Conservation (phyloP, 2,113 vertebrate species). For the Leuciscus idus region DNA sequence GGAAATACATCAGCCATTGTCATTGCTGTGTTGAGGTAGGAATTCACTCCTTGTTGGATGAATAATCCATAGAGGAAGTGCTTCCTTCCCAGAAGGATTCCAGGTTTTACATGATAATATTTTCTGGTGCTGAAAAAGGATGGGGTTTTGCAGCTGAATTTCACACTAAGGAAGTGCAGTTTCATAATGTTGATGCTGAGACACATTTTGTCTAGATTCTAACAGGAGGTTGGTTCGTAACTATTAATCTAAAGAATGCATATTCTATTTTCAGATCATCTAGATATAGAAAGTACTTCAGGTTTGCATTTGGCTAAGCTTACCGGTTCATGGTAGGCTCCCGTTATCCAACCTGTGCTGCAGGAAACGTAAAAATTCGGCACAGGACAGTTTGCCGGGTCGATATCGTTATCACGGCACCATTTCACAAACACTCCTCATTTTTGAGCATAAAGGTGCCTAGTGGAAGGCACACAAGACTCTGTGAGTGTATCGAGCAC, state of each 20-base stretch:
- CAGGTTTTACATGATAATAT: not conserved
- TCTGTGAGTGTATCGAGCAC: no score
- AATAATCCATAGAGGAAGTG: not conserved
- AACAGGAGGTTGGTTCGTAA: not conserved
- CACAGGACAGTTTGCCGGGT: no score
- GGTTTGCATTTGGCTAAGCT: no score
- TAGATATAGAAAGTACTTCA: no score
- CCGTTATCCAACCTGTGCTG: no score
- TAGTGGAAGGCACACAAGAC: no score
- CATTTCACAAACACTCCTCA: no score
- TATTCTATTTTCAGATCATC: not conserved
- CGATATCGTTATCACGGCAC: no score
- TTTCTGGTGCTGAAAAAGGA: not conserved
- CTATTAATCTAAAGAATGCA: not conserved
- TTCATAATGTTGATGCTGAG: not conserved
- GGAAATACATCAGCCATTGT: not conserved
- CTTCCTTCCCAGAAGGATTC: not conserved
- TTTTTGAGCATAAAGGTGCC: no score
- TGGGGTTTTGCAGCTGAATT: not conserved
- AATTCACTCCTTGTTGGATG: not conserved
- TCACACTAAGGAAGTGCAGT: not conserved
- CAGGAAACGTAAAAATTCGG: no score
- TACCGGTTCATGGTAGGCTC: no score
- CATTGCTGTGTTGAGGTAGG: not conserved
- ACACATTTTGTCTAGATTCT: not conserved